These are phyloP conservation scores for Resseliella maxima DNA, from an alignment of 2,888 invertebrate species.

Conservation along the genomic window DNA sequence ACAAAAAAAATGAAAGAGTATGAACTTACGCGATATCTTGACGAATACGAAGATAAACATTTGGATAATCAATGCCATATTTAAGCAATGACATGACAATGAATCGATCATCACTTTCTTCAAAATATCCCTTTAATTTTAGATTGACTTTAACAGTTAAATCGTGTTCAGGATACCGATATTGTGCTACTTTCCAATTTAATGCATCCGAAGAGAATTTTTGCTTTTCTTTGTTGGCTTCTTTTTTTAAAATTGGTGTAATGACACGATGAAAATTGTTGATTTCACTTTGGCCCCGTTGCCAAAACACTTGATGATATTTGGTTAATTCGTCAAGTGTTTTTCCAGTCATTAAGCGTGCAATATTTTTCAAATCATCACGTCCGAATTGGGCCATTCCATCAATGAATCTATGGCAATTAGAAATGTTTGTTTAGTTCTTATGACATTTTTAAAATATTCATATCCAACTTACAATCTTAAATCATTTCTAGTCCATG, in stretches of 20 bases:
- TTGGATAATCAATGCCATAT: not conserved
- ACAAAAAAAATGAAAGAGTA: not conserved
- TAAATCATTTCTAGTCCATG: conserved; percentile 95
- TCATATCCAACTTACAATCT: conserved; percentile 63
- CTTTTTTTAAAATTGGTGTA: conserved; percentile 94
- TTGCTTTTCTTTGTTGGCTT: conserved; percentile 83
- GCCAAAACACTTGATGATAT: conserved; percentile 96
- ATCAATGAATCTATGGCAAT: not conserved
- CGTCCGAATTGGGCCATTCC: conserved; percentile 93
- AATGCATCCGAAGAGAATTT: conserved; percentile 73
- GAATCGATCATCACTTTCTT: not conserved
- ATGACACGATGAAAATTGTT: conserved; percentile 93
- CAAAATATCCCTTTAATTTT: no score
- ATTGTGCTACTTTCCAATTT: not conserved
- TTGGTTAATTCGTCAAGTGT: conserved; percentile 92
- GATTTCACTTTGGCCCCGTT: conserved; percentile 89
- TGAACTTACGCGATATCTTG: not conserved
- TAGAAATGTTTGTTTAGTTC: not conserved
- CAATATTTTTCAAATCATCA: conserved; percentile 93
- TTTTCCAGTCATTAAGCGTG: conserved; percentile 92
- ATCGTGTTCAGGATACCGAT: not conserved
- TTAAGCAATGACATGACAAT: not conserved
- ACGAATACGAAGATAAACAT: not conserved
- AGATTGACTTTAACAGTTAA: not conserved
- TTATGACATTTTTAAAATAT: not conserved